Conservation (phyloP, 2,113 vertebrate genomes). For the Eupsittula cactorum region DNA sequence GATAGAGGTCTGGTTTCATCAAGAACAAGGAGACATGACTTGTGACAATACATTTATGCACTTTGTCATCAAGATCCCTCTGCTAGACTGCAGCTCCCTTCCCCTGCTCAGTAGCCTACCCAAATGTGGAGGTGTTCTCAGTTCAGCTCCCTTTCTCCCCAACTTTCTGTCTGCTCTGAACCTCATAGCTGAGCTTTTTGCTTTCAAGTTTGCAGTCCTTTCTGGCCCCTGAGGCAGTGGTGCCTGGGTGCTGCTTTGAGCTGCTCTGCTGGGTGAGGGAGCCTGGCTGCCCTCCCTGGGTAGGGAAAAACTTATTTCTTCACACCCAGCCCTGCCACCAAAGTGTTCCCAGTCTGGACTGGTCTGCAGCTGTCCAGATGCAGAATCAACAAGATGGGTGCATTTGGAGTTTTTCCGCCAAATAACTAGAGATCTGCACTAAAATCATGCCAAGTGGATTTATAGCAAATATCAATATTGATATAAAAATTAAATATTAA, state of each 20-base stretch:
- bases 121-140: not conserved
- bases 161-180: not conserved
- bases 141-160: not conserved
- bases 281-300: not conserved
- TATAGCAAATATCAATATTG: not conserved
- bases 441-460: not conserved
- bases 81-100: not conserved
- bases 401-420: not conserved
- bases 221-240: not conserved
- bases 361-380: not conserved
- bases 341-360: not conserved
- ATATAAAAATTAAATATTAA: not conserved
- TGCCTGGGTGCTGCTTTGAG: not conserved
- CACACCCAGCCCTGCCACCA: not conserved
- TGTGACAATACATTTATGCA: not conserved
- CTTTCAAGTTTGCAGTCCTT: not conserved
- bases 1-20: not conserved
- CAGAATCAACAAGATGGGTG: not conserved
- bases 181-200: not conserved
- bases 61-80: rapidly evolving
- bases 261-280: not conserved
- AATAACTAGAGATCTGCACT: not conserved
- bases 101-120: not conserved
- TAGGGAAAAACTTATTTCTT: not conserved
- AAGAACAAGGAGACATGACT: not conserved